Base-by-base conservation (phyloP, 2,888 invertebrate genomes). In the Scaeva pyrastri region DNA sequence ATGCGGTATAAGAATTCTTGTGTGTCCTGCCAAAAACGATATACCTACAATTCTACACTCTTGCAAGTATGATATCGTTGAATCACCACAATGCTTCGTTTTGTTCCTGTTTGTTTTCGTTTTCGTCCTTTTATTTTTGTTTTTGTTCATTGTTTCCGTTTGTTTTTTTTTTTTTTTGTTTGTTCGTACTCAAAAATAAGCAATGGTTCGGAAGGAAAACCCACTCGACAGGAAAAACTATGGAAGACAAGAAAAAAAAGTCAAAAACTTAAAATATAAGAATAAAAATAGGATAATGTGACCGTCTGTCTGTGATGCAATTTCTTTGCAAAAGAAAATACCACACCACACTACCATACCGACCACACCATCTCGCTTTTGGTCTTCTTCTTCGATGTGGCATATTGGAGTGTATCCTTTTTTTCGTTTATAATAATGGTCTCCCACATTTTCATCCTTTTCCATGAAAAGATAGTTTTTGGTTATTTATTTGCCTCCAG, bases 1-100 rank as follows among this genome's bases (percentile, higher is more conserved):
- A 82, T 82, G 74, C 73, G 81, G 77, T 76, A 31, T 31, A 72
- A 82, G 74, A 82, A 82, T 82, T 73, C 64, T 66, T 82, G 70
- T 82, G 73, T 82, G 73, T 86, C 86, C 86, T 86, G 86, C 86
- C 86, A 86, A 78, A 86, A 86, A 82, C 86, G 81, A 78, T 86
- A 78, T 55, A 82, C 82, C 74, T 8, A 8, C 8, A 31, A 5
- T 8, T 31, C 31, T 31, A 31, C 31, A 31, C 6, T 2, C 78
- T 78, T 86, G 73, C 74, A 86, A 82, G 50, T 71, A n/a, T n/a
- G 64, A 78, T 86, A 82, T 58, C 82, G 66, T 78, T 66, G 82
- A 78, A 64, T 86, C 70, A 71, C 77, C 56, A 56, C 56, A 71
- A 31, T 43, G 56, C 64, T 52, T 23, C n/a, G 5, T 8, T 31